Evolutionary conservation across 2,113 vertebrate genomes (phyloP).

Genomic region (Oxyruncus cristatus): DNA sequence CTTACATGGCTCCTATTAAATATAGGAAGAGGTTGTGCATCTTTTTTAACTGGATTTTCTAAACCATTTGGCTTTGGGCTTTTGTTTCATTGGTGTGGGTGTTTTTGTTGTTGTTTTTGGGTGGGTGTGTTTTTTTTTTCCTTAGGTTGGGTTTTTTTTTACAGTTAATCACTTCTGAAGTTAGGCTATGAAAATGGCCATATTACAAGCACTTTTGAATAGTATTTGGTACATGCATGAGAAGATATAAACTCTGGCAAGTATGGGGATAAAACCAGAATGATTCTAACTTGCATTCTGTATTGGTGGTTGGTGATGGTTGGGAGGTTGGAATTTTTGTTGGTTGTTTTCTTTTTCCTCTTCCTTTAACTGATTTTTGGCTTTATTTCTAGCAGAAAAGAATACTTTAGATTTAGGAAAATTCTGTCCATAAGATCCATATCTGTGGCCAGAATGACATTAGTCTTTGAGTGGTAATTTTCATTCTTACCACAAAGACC

Average conservation of each 20-base stretch:
- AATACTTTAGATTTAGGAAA: not conserved
- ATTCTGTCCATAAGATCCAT: not conserved
- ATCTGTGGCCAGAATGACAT: not conserved
- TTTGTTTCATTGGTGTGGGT: not conserved
- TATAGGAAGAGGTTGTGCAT: not conserved
- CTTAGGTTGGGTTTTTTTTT: not conserved
- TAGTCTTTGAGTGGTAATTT: not conserved
- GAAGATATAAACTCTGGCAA: not conserved
- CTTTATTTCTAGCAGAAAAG: not conserved
- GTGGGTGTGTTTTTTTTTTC: too few relatives aligned
- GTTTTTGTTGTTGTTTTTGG: not conserved
- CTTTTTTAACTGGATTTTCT: not conserved
- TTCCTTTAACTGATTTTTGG: not conserved
- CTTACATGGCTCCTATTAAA: not conserved
- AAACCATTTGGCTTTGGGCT: not conserved
- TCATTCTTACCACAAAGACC: not conserved
- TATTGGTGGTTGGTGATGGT: not conserved
- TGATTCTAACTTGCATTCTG: not conserved
- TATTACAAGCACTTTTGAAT: not conserved
- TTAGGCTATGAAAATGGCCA: accelerated
- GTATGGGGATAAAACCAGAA: not conserved
- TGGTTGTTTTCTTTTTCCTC: accelerated
- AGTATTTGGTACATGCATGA: not conserved
- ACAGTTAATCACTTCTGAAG: not conserved
- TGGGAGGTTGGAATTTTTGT: not conserved